Percentiles rank a stretch among this genome's conserved stretches.
These are phyloP conservation scores for Charaxes varanes DNA, from an alignment of 1,140 invertebrate genomes.

Conservation along the genomic window DNA sequence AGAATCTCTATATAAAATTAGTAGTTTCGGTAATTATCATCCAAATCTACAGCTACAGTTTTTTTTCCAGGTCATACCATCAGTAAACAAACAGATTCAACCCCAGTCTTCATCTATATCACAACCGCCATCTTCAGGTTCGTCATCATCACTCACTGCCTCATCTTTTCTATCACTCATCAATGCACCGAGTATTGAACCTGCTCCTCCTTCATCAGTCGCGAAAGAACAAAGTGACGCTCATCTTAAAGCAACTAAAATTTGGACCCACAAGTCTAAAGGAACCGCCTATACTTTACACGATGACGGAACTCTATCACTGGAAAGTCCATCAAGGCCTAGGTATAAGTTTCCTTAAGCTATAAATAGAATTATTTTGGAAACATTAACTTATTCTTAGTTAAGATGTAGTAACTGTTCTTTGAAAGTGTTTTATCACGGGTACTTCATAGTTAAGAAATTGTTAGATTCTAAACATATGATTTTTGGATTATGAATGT, in stretches of 20 bases:
- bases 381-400: constrained; percentile 9
- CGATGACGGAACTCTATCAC: constrained; percentile 51
- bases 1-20: too few relatives aligned
- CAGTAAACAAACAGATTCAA: constrained; percentile 9
- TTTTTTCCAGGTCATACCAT: constrained; percentile 26
- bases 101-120: neutral
- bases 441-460: too few relatives aligned
- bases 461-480: too few relatives aligned
- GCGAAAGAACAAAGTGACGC: constrained; percentile 52
- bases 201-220: constrained; percentile 29
- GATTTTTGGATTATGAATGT: too few relatives aligned
- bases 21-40: too few relatives aligned
- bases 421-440: too few relatives aligned
- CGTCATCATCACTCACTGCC: constrained; percentile 1
- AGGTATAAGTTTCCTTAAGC: constrained; percentile 23
- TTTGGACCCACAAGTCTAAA: constrained; percentile 61
- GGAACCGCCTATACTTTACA: constrained; percentile 61
- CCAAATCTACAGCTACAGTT: too few relatives aligned
- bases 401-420: too few relatives aligned
- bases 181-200: constrained; percentile 24
- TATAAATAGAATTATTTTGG: neutral
- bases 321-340: constrained; percentile 33
- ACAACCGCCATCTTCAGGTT: constrained; percentile 12
- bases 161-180: constrained; percentile 5
- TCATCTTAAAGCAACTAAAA: constrained; percentile 55